A percentile compares a stretch with the other conserved stretches of the same genome.
phyloP scores from a whole-genome alignment of 2,113 vertebrate species.

The Trinectes maculatus region DNA sequence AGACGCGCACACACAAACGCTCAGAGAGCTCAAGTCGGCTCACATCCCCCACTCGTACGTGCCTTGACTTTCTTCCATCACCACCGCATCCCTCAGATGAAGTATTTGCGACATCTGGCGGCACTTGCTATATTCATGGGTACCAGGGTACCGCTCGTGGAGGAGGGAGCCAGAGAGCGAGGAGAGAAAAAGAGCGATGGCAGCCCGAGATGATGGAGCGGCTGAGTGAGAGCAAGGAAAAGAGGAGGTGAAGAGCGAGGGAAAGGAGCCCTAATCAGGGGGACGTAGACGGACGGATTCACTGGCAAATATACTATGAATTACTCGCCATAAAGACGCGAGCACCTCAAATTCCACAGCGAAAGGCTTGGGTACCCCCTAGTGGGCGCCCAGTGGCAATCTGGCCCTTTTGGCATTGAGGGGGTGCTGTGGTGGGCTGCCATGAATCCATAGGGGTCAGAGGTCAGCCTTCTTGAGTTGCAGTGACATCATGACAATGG shows the following conservation, averaged over 20 bases:
- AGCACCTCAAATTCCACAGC: conserved; percentile 84
- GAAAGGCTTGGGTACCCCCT: conserved; percentile 95
- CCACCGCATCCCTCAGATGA: conserved; percentile 86
- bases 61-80: conserved; percentile 86
- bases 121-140: conserved; percentile 84
- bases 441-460: conserved; percentile 94
- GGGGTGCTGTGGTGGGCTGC: conserved; percentile 78
- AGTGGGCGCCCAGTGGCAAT: conserved; percentile 92
- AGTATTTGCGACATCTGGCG: conserved; percentile 99
- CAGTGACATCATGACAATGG: conserved; percentile 98
- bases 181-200: conserved; percentile 31
- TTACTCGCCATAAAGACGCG: conserved; percentile 79
- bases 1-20: conserved; percentile 67
- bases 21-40: conserved; percentile 71
- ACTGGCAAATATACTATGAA: conserved; percentile 56
- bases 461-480: conserved; percentile 97
- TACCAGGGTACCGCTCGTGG: conserved; percentile 55
- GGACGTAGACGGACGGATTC: conserved; percentile 43
- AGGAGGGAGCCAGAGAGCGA: conserved; percentile 24
- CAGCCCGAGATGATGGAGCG: conserved; percentile 42
- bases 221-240: conserved; percentile 36
- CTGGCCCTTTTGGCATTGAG: conserved; percentile 76
- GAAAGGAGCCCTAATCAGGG: conserved; percentile 54
- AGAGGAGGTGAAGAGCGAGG: conserved; percentile 36
- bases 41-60: conserved; percentile 84